Base-by-base conservation (phyloP, 2,113 vertebrate species). In the Daubentonia madagascariensis region DNA sequence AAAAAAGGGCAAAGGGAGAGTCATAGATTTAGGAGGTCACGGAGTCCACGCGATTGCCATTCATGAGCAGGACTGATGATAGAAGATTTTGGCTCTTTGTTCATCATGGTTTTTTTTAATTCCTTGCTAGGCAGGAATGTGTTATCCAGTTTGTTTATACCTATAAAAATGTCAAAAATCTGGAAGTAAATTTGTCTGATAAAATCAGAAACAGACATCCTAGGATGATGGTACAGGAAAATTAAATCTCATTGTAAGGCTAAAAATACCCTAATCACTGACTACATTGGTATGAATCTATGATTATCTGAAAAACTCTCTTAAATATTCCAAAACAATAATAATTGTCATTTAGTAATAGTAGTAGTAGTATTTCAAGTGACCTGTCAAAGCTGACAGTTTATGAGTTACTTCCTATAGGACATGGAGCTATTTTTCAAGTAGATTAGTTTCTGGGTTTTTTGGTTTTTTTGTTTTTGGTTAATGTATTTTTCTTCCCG, bases 351-450 rank as follows among this genome's bases (percentile, higher is more conserved):
- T n/a, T n/a, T 78, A 63, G 20, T 84, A 32, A 22, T 86, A 48
- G 65, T 45, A 25, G 28, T 40, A n/a, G 92, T 73, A 28, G 61
- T 91, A 89, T 75, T 92, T 86, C 43, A 87, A 86, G n/a, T 76
- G 37, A 16, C 1, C 68, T 76, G 9, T 84, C 7, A 88, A 5
- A 83, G 2, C 32, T 90, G 25, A 76, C 22, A 86, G n/a, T n/a
- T 95, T 94, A 50, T 72, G 30, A 63, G 13, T 80, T 92, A n/a
- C 54, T 84, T 92, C 72, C 37, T 37, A 92, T 93, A 86, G 52
- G 13, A 23, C 37, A 40, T 50, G 37, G 22, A 81, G 12, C 20
- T 91, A 6, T 43, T 75, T 96, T 37, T 88, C 7, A 61, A 5
- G n/a, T 2, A 35, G 35, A 81, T 45, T 81, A 30, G 3, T 81